Base-by-base conservation (phyloP, 2,113 vertebrate species). In the Sturnus vulgaris region DNA sequence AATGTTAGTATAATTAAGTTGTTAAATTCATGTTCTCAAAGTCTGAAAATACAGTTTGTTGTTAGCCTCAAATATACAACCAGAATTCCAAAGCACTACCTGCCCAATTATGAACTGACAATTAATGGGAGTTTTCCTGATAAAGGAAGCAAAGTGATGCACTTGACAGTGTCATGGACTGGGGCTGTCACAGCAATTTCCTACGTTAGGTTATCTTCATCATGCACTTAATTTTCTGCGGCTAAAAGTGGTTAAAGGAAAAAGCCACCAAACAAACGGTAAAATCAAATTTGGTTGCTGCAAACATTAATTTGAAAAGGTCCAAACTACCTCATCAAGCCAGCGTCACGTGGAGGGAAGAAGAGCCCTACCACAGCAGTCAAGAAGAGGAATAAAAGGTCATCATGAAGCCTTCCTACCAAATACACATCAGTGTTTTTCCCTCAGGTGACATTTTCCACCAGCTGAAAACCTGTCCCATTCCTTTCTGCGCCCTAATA, bases 151-250 rank as follows among this genome's bases (percentile, higher is more conserved):
- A 25, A 85, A 50, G 40, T 69, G 82, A 82, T 81, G 88, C 47
- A n/a, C 90, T 77, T 63, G 69, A 71, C 86, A 55, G 91, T 65
- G 92, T 75, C 88, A 84, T 0, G n/a, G 93, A 88, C 66, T 82
- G 71, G 16, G 93, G 95, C 95, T 98, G 97, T 97, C 98, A 98
- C 87, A 97, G 97, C 96, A 93, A 90, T 97, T 98, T 99, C 98
- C 98, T 98, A 97, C 96, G 94, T 75, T 91, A 94, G 96, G 96
- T 98, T 98, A 98, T 98, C 98, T 98, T 97, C 97, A 97, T 98
- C 96, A 87, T 96, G 97, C 97, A 98, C 97, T 98, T 98, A 88
- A 97, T 97, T 98, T 98, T 98, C 97, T 92, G 97, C 42, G 68
- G 96, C 97, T 97, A 97, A 96, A 95, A 30, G 14, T 93, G 46